Base-by-base conservation (phyloP, 2,113 vertebrate genomes). In the Callaeas wilsoni region DNA sequence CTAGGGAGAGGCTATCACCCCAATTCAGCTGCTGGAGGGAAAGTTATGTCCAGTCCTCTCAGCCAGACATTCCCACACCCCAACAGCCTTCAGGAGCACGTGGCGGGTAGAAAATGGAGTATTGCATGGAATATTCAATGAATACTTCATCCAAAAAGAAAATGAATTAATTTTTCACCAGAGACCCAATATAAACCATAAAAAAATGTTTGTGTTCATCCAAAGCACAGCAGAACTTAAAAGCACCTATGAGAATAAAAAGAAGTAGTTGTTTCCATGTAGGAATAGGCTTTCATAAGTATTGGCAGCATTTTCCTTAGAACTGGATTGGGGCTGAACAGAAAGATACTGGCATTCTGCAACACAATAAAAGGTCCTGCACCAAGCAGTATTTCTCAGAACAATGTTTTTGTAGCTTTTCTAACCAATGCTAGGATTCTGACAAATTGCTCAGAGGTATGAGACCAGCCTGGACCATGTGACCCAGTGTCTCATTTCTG, bases 51-150 rank as follows among this genome's bases (percentile, higher is more conserved):
- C 57, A 50, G 16, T 52, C 9, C 21, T 68, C 57, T 68, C 16
- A n/a, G 26, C 26, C n/a, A 69, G 37, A 22, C 20, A 37, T 56
- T 89, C 17, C 49, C 50, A 62, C 18, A 11, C 16, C 71, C 26
- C 26, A 65, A 32, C 2, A 57, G 21, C n/a, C 16, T 41, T 53
- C 46, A 35, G n/a, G 9, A 44, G 49, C 35, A 47, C 0, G 0
- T 2, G 1, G 26, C 23, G 82, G 39, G 26, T 10, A 84, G 6
- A 8, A 77, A 33, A 62, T 21, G 1, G 23, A 55, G 9, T 30
- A 32, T 0, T 37, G 22, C 32, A 37, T 12, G 3, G 20, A 41
- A 29, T 16, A 26, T 12, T 52, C 68, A 52, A 13, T 20, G 13
- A 63, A 42, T 49, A n/a, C 7, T 27, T 42, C 5, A 37, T 42